Evolutionary conservation across 2,888 invertebrate species (phyloP), one percentile per base, ranked within the genome.

Genomic region (Strigamia maritima): DNA sequence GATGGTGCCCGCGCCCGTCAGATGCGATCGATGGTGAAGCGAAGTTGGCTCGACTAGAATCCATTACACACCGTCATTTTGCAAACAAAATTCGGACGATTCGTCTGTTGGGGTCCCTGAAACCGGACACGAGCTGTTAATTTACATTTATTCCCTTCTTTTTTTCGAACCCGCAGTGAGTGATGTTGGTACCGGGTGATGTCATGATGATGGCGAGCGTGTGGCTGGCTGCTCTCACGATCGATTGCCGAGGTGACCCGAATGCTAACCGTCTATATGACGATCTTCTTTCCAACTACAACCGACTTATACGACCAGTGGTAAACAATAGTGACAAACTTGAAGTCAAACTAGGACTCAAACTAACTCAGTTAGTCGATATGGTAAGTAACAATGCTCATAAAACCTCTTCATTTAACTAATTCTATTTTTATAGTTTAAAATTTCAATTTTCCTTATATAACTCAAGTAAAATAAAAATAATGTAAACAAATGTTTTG

Each of bases 181-280:
- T 12, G 22, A 65, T 65, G 60, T 24, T 22, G 19, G 24, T 22
- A 65, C 22, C 24, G 60, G 60, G 60, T 65, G 60, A 49, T 49
- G 49, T 16, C 49, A 49, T 19, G 49, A 19, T 19, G 24, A 6
- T 22, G 60, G 22, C 19, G 60, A 24, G 60, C 24, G 24, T 65
- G 60, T 65, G 60, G 22, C 24, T 65, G 60, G 60, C 60, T 65
- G 60, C 24, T 65, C 60, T 65, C 60, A 7, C 19, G 19, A 65
- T 65, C 60, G 60, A 65, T 65, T 65, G 60, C 60, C 78, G 28
- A 54, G 79, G 79, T 16, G 86, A 96, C 87, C 95, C 96, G 16
- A 95, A 96, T 84, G 94, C 97, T 0, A 97, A 97, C 85, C 89
- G 98, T 28, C 90, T 98, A 0, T 98, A 97, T 85, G 97, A 98